Evolutionary conservation across 2,113 vertebrate genomes (phyloP), one percentile per base, ranked within the genome.

Genomic region (Tachysurus fulvidraco): DNA sequence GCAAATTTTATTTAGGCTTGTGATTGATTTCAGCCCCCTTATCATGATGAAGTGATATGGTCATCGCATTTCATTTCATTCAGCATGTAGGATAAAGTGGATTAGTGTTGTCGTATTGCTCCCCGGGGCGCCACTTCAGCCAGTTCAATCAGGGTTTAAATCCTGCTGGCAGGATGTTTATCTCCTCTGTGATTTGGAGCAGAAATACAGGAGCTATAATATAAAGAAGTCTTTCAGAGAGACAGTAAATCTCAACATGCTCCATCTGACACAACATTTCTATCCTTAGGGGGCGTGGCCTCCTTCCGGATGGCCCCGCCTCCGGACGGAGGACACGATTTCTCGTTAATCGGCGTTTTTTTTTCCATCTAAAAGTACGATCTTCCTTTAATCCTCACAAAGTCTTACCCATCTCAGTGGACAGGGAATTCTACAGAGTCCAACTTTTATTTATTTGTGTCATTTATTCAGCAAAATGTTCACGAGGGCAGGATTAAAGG

Each of bases 21-120:
- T 30, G 76, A 55, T 55, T 78, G 76, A 77, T 77, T 77, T 77
- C 23, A n/a, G 12, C 16, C 25, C 52, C 13, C 16, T 78, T 78
- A 54, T 55, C 13, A 78, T 55, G 76, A 78, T 78, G n/a, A 30
- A 30, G 52, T 55, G 50, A 78, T 54, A 54, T 30, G 76, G 50
- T 78, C 76, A 78, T 78, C 16, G 5, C 76, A 19, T 78, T 78
- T 78, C 76, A 78, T 78, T 78, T 78, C n/a, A 30, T 55, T 78
- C 76, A 55, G 1, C 50, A 10, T 10, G 76, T 30, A 55, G n/a
- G n/a, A 78, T 78, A 78, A 55, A 78, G 76, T 78, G 76, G 50
- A 78, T 78, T 78, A 78, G 76, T 77, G 74, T 55, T 78, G 76
- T 78, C 4, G 76, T 55, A 28, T 8, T 1, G 13, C 13, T 78